A percentile compares a stretch with the other conserved stretches of the same genome.
These are phyloP conservation scores for Protonemura montana DNA, from an alignment of 2,888 invertebrate species.

Conservation along the genomic window DNA sequence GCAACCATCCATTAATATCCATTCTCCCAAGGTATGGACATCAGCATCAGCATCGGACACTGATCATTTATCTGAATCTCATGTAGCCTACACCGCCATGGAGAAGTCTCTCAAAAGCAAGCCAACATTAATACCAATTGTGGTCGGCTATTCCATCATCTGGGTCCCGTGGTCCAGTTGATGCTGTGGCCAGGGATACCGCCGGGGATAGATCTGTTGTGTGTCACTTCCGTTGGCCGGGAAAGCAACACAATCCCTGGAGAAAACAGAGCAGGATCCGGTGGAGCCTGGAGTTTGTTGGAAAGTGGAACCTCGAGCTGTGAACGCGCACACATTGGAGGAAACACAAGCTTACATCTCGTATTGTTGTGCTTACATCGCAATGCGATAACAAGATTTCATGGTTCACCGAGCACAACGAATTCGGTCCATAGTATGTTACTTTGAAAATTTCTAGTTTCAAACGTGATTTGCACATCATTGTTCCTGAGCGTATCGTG, in stretches of 20 bases:
- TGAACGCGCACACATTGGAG: not conserved
- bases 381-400: not conserved
- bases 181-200: conserved; percentile 8
- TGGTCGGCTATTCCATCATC: conserved; percentile 38
- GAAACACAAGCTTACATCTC: not conserved
- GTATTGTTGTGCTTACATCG: not conserved
- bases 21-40: conserved; percentile 45
- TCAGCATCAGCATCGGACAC: not conserved
- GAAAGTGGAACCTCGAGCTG: not conserved
- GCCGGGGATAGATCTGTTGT: conserved; percentile 34
- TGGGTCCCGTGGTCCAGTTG: conserved; percentile 7
- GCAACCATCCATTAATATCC: conserved; percentile 49
- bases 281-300: not conserved
- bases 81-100: not conserved
- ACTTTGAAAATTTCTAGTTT: not conserved
- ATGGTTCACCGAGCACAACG: not conserved
- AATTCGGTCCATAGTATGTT: not conserved
- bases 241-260: not conserved
- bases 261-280: conserved; percentile 8
- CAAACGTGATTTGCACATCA: not conserved
- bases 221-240: conserved; percentile 32
- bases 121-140: conserved; percentile 49
- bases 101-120: conserved; percentile 21
- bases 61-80: conserved; percentile 47
- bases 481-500: not conserved